phyloP scores from a whole-genome alignment of 2,888 invertebrate genomes.

The Zygaena filipendulae region DNA sequence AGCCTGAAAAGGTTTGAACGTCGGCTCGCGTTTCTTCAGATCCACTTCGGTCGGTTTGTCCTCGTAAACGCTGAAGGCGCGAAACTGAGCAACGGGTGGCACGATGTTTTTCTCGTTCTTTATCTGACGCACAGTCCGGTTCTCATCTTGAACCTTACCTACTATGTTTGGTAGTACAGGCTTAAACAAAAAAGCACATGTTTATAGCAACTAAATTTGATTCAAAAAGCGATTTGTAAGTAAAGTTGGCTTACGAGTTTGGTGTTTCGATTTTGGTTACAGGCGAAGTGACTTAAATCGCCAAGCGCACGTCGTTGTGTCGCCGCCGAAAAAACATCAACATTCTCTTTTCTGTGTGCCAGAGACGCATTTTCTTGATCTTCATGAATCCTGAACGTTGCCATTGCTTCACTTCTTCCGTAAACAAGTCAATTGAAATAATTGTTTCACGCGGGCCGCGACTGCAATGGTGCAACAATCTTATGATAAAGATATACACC shows the following conservation, averaged over 20 bases:
- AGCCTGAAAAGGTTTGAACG: constrained; percentile 49
- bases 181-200: too few relatives aligned
- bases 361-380: constrained; percentile 79
- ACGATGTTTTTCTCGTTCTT: constrained; percentile 62
- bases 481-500: too few relatives aligned
- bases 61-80: constrained; percentile 81
- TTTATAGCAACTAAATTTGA: too few relatives aligned
- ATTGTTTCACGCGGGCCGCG: constrained; percentile 21
- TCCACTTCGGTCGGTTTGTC: constrained; percentile 63
- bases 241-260: constrained; percentile 70
- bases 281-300: constrained; percentile 69
- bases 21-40: constrained; percentile 49
- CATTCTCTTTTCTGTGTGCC: constrained; percentile 62
- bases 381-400: constrained; percentile 79
- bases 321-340: constrained; percentile 48
- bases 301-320: constrained; percentile 74
- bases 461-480: too few relatives aligned
- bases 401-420: constrained; percentile 69
- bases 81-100: constrained; percentile 77
- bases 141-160: constrained; percentile 59
- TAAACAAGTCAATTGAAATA: constrained; percentile 33
- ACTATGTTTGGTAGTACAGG: constrained; percentile 54
- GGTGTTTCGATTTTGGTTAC: constrained; percentile 57
- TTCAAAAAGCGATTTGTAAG: too few relatives aligned
- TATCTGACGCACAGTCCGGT: constrained; percentile 50